Base-by-base conservation (phyloP, 2,888 invertebrate genomes). In the Meiosimyza platycephala region DNA sequence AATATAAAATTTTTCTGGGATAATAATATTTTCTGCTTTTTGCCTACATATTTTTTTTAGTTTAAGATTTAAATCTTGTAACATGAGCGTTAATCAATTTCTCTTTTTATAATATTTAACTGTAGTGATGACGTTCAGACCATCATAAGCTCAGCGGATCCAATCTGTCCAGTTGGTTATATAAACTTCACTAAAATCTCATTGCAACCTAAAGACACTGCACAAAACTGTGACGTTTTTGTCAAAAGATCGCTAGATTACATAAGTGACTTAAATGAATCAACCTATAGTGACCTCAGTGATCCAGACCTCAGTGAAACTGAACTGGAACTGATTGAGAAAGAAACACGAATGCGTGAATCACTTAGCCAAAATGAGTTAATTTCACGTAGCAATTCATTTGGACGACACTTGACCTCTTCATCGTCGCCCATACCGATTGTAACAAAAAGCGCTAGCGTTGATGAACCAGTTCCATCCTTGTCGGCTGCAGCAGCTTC, bases 111-210 rank as follows among this genome's bases (percentile, higher is more conserved):
- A 40, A 40, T 68, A 73, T 28, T 47, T 54, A 33, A 11, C 28
- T 64, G 12, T 88, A 95, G 95, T 84, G 95, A 95, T 87, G 93
- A 95, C 81, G 92, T 92, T 80, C 95, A 97, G 89, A 91, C 93
- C 81, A 92, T 98, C 73, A 91, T 95, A 78, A 96, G 97, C 85
- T 93, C 97, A 28, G 93, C 95, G 81, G 97, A 98, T 89, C 93
- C 95, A 3, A 93, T 99, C 83, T 97, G 97, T 47, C 95, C 98
- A 9, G 98, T 98, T 70, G 98, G 96, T 50, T 99, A 97, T 87
- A 89, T 99, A 73, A 96, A 95, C 87, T 91, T 99, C 79, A 93
- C 91, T 78, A 93, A 94, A 87, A 88, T 98, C 76, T 93, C 93
- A 81, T 89, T 98, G 81, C 93, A 94, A 88, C 85, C 89, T 69